A percentile compares a stretch with the other conserved stretches of the same genome.
phyloP scores from a whole-genome alignment of 2,888 invertebrate species.

The Pediacus dermestoides region DNA sequence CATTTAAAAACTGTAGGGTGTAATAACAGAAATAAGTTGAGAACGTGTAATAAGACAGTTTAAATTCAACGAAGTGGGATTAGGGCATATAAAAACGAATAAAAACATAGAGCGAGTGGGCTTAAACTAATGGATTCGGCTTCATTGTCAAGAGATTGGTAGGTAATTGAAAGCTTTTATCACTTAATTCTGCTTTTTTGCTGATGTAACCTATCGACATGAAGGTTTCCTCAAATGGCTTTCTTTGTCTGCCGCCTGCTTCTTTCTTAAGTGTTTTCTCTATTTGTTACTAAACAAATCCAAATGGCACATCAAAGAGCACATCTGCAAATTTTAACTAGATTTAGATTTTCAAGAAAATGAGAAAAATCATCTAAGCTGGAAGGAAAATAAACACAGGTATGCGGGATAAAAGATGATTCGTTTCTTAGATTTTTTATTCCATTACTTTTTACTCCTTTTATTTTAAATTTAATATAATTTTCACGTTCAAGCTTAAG shows the following conservation, averaged over 20 bases:
- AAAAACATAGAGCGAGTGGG: slow-evolving; percentile 14
- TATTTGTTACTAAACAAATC: no score
- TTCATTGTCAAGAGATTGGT: slow-evolving; percentile 23
- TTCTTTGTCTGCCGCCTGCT: slow-evolving; percentile 2
- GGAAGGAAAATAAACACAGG: no score
- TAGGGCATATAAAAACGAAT: slow-evolving; percentile 17
- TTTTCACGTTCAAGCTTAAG: no score
- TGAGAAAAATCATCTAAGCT: no score
- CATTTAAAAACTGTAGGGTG: slow-evolving; percentile 1
- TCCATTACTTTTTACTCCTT: no score
- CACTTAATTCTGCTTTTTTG: slow-evolving; percentile 16
- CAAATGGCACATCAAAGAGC: no score
- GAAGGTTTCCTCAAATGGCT: slow-evolving; percentile 10
- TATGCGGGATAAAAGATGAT: no score
- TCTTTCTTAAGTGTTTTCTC: no score
- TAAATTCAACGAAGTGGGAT: slow-evolving; percentile 9
- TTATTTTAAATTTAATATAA: no score
- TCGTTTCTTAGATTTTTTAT: no score
- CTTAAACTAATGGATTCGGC: slow-evolving; percentile 18
- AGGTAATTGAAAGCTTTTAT: slow-evolving; percentile 25
- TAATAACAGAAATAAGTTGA: slow-evolving; percentile 2
- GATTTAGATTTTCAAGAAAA: no score
- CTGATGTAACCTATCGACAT: slow-evolving; percentile 14
- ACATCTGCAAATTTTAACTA: no score
- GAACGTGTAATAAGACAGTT: slow-evolving; percentile 13